Percentiles rank a stretch among this genome's conserved stretches.
Conservation (phyloP, 2,113 vertebrate genomes). For the Pedionomus torquatus region DNA sequence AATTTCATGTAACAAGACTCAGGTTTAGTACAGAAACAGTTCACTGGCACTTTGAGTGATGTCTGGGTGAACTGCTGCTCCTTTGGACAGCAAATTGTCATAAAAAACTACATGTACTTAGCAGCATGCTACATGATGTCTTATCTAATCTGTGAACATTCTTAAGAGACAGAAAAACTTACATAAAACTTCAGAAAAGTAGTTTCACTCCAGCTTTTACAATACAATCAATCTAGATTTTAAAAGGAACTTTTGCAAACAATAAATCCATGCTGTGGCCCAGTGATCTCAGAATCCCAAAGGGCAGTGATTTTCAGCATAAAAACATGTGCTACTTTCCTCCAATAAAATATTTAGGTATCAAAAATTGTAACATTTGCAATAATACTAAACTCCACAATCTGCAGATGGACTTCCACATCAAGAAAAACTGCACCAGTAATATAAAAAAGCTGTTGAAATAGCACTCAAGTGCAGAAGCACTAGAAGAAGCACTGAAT, state of each 20-base stretch:
- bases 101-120: background rate
- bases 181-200: background rate
- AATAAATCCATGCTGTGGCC: background rate
- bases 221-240: background rate
- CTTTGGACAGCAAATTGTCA: background rate
- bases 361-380: background rate
- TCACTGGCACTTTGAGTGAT: background rate
- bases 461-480: background rate
- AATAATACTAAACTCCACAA: background rate
- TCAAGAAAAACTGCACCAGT: accelerated
- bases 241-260: background rate
- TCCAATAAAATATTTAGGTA: background rate
- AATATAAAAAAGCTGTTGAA: background rate
- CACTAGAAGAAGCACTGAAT: background rate
- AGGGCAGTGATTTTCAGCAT: background rate
- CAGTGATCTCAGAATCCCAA: background rate
- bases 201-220: background rate
- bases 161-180: background rate
- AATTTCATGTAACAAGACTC: background rate
- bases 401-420: background rate
- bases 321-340: background rate
- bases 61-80: background rate
- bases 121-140: background rate
- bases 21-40: background rate
- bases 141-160: background rate